A percentile compares a stretch with the other conserved stretches of the same genome.
Evolutionary conservation across 2,797 vertebrate species (phyloP).

Genomic region (Acanthopagrus latus): DNA sequence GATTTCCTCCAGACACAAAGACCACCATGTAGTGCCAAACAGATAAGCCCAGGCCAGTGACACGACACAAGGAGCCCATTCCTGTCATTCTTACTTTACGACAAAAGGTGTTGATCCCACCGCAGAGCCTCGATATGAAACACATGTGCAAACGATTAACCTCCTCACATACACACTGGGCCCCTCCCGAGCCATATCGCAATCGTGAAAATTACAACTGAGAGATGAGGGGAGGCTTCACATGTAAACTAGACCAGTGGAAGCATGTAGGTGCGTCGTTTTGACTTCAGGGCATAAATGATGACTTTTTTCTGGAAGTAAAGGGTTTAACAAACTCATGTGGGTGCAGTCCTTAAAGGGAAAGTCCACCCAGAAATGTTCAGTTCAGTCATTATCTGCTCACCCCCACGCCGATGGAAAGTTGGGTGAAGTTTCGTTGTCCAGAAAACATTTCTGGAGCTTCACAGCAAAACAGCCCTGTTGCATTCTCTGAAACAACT

Average conservation of each 20-base stretch:
- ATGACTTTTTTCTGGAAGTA: not conserved
- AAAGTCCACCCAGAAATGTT: too few relatives aligned
- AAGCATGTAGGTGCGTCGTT: not conserved
- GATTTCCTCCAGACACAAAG: conserved; percentile 88
- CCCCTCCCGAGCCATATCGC: not conserved
- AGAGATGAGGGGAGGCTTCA: not conserved
- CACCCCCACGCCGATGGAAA: too few relatives aligned
- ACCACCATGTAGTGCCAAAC: conserved; percentile 64
- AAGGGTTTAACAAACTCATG: not conserved
- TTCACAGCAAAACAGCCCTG: too few relatives aligned
- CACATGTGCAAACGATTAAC: conserved; percentile 59
- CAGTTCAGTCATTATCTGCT: too few relatives aligned
- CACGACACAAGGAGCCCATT: conserved; percentile 71
- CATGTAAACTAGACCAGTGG: not conserved
- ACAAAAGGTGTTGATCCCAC: conserved; percentile 76
- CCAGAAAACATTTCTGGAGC: too few relatives aligned
- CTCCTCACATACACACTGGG: conserved; percentile 18
- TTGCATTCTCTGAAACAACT: too few relatives aligned
- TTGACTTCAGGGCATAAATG: not conserved
- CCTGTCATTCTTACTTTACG: conserved; percentile 80
- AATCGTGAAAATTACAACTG: not conserved
- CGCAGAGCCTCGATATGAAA: conserved; percentile 44
- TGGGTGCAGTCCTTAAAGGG: not conserved
- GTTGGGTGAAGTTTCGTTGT: too few relatives aligned
- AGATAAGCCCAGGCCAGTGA: conserved; percentile 74